Evolutionary conservation across 2,797 vertebrate species (phyloP).

Genomic region (Strix occidentalis): DNA sequence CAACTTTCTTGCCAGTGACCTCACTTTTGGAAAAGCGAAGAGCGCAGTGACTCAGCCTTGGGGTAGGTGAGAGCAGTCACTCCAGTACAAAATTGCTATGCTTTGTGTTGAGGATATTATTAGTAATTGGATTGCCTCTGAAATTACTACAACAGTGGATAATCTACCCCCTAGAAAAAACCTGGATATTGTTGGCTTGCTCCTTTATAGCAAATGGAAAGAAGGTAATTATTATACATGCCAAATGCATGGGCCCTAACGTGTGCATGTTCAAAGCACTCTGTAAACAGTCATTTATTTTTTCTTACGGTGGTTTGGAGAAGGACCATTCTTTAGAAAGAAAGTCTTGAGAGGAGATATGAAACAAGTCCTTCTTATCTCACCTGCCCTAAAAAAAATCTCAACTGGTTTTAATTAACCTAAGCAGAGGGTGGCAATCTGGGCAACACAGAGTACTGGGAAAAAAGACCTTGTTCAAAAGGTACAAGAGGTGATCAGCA

Average conservation of each 20-base stretch:
- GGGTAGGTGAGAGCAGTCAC: background rate
- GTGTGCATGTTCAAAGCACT: background rate
- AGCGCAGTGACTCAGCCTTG: background rate
- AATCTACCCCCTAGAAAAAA: background rate
- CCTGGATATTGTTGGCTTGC: background rate
- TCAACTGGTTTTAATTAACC: constrained; percentile 36
- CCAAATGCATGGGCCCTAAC: background rate
- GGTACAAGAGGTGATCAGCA: background rate
- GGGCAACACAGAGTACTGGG: background rate
- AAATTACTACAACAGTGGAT: background rate
- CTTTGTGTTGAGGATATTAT: background rate
- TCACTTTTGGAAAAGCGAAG: background rate
- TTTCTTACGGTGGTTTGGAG: background rate
- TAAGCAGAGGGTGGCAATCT: background rate
- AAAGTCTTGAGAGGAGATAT: background rate
- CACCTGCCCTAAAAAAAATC: background rate
- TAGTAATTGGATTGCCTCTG: constrained; percentile 9
- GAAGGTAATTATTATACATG: background rate
- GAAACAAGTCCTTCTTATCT: background rate
- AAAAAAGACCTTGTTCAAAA: background rate
- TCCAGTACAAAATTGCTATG: background rate
- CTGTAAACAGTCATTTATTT: background rate
- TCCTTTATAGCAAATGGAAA: background rate
- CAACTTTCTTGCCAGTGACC: background rate
- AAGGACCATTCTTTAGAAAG: background rate